Conservation (phyloP, 2,113 vertebrate genomes). For the Sakesphorus luctuosus region DNA sequence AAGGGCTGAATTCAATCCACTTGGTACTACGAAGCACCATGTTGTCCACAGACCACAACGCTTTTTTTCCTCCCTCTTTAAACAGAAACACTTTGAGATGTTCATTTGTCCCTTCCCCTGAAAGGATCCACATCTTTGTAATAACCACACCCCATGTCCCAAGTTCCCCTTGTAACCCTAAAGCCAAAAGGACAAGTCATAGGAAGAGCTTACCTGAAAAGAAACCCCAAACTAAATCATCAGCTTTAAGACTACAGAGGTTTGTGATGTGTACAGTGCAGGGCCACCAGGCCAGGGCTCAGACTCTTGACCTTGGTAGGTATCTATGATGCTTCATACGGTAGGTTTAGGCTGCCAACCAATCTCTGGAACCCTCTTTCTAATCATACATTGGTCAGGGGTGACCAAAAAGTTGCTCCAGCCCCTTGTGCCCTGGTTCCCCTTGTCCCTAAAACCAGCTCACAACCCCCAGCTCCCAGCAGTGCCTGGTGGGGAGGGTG, state of each 20-base stretch:
- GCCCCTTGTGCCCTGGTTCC: neutral
- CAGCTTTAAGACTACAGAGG: neutral
- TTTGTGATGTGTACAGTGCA: accelerated
- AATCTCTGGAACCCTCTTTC: neutral
- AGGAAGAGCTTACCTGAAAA: neutral
- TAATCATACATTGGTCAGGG: accelerated
- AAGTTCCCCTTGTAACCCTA: neutral
- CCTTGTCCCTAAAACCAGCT: neutral
- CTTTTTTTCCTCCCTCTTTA: neutral
- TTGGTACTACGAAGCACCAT: neutral
- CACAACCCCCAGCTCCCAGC: neutral
- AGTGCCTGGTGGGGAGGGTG: neutral
- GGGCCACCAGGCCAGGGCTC: neutral
- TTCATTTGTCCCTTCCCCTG: neutral
- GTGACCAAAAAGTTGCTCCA: neutral
- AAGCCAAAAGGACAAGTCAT: neutral
- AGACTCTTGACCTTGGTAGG: neutral
- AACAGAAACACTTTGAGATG: slow-evolving; percentile 22
- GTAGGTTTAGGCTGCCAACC: neutral
- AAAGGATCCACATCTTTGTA: neutral
- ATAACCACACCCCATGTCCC: neutral
- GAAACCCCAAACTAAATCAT: neutral
- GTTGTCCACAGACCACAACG: neutral
- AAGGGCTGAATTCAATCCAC: neutral
- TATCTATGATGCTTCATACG: accelerated